These are phyloP conservation scores for Drosophila aff. DNA, from an alignment of 1,140 invertebrate genomes.

Conservation along the genomic window DNA sequence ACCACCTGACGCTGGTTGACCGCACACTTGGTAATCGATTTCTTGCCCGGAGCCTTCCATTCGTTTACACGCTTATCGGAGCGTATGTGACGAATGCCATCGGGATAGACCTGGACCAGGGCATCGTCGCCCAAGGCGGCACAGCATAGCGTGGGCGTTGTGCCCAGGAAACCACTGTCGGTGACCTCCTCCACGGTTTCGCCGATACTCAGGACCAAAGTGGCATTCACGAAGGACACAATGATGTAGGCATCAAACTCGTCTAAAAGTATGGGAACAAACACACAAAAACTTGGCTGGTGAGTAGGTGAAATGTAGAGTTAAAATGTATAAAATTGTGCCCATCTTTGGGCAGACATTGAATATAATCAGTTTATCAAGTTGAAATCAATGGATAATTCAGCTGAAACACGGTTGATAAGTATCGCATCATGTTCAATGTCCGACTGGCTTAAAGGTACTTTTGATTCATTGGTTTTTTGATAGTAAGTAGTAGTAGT, in stretches of 20 bases:
- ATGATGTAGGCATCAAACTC: conserved; percentile 99
- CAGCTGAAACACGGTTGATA: conserved; percentile 85
- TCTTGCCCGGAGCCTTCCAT: conserved; percentile 99
- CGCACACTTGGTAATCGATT: conserved; percentile 98
- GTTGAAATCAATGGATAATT: conserved; percentile 83
- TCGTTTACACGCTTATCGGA: conserved; percentile 99
- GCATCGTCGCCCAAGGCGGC: conserved; percentile 99
- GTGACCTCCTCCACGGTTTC: conserved; percentile 99
- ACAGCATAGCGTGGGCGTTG: conserved; percentile 98
- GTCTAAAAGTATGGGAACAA: conserved; percentile 63
- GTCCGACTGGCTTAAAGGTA: conserved; percentile 51
- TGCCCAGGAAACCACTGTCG: conserved; percentile 99
- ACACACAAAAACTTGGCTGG: conserved; percentile 7
- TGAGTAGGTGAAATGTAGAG: conserved; percentile 20
- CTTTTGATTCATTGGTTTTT: conserved; percentile 16
- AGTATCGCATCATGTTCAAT: conserved; percentile 83
- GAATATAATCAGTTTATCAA: conserved; percentile 82
- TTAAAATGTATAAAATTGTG: background rate
- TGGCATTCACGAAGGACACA: conserved; percentile 99
- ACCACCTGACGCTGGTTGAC: conserved; percentile 99
- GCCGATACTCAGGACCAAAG: conserved; percentile 99
- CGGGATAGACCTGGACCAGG: conserved; percentile 98
- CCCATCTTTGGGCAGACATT: conserved; percentile 44
- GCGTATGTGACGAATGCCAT: conserved; percentile 99
- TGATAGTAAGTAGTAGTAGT: conserved; percentile 56